Evolutionary conservation across 2,797 vertebrate species (phyloP).

Genomic region (Crocodylus rhombifer): DNA sequence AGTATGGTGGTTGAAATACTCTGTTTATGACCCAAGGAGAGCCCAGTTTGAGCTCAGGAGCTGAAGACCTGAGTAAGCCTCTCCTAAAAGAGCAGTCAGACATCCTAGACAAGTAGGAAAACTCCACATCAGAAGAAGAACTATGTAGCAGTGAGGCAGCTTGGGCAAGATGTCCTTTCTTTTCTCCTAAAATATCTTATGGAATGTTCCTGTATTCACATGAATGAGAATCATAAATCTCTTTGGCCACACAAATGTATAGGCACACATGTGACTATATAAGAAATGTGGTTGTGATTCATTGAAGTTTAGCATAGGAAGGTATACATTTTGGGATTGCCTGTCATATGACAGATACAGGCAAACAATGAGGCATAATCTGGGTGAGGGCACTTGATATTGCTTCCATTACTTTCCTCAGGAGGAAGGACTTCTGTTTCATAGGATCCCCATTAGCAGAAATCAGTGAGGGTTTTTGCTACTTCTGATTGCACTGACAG

Average conservation of each 20-base stretch:
- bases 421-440: background rate
- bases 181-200: background rate
- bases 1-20: conserved; percentile 47
- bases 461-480: background rate
- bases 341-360: too few species aligned
- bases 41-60: conserved; percentile 5
- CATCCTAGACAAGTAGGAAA: conserved; percentile 23
- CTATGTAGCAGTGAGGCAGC: background rate
- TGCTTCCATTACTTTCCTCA: background rate
- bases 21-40: conserved; percentile 20
- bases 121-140: background rate
- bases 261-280: background rate
- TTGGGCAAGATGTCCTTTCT: background rate
- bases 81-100: conserved; percentile 55
- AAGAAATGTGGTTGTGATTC: background rate
- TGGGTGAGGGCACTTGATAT: background rate
- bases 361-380: background rate
- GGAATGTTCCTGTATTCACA: background rate
- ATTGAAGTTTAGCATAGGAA: background rate
- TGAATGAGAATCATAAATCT: background rate
- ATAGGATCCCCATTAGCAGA: background rate
- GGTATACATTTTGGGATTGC: background rate
- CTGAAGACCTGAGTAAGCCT: conserved; percentile 15
- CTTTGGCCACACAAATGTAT: background rate
- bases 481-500: background rate